Percentiles rank a stretch among this genome's conserved stretches.
These are phyloP conservation scores for Phataginus tricuspis DNA, from an alignment of 2,797 vertebrate genomes.

Conservation along the genomic window DNA sequence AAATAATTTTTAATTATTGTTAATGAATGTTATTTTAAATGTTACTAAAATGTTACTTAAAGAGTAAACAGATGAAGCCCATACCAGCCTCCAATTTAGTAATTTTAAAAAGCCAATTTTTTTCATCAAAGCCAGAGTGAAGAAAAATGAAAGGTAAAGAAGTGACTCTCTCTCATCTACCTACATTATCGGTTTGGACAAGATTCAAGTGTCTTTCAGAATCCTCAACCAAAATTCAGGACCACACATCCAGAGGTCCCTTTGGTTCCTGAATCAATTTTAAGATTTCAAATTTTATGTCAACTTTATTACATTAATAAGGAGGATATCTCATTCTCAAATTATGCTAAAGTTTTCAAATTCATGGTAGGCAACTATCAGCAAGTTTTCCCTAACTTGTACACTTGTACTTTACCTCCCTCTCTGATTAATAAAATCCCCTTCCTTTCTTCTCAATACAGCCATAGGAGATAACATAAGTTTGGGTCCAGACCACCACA, in stretches of 20 bases:
- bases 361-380: not conserved
- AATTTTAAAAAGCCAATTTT: not conserved
- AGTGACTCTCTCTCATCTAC: not conserved
- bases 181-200: not conserved
- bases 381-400: not conserved
- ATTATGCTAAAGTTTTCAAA: not conserved
- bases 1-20: not conserved
- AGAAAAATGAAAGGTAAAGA: not conserved
- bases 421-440: not conserved
- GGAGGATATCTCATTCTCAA: not conserved
- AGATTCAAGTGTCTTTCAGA: not conserved
- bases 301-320: not conserved
- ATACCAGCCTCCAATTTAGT: not conserved
- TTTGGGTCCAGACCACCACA: too few species aligned
- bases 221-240: not conserved
- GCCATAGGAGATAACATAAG: too few species aligned
- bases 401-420: not conserved
- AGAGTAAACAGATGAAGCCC: not conserved
- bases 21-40: too few species aligned
- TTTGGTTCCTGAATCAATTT: not conserved
- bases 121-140: not conserved
- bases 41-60: not conserved
- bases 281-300: constrained; percentile 30
- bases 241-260: not conserved
- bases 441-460: not conserved